Evolutionary conservation across 2,888 invertebrate genomes (phyloP), one percentile per base, ranked within the genome.

Genomic region (Chydorus sphaericus): DNA sequence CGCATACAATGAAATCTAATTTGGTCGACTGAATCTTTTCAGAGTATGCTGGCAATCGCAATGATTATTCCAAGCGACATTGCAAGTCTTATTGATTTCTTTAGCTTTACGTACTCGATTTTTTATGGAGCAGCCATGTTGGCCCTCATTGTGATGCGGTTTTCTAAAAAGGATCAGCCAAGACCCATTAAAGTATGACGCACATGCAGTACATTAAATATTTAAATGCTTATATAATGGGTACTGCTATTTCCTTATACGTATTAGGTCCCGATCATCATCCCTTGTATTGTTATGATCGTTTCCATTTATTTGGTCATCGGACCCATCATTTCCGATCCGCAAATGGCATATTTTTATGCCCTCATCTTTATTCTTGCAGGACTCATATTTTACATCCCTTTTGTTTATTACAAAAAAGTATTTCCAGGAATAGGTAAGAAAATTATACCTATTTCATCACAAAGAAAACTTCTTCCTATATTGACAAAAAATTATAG

Each of bases 71-170:
- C 91, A 62, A 92, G 92, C 59, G 91, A 91, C 64, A 92, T 94
- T 64, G 88, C 87, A 70, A 88, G 88, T 49, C 75, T 96, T 67
- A 94, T 96, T 66, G 93, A 93, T 71, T 94, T 94, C 80, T 94
- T 96, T 77, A 93, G 92, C 67, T 96, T 94, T 73, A 91, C 93
- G 54, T 93, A 92, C 39, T 94, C 94, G 94, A 88, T 94, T 66
- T 94, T 94, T 74, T 96, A 94, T 70, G 94, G 94, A 28, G 88
- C 89, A 63, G 81, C 93, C 50, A 93, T 94, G 91, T 70, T 90
- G 61, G 90, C 93, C 8, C 77, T 96, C 56, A 81, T 96, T 65
- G 86, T 92, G 58, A 87, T 94, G 85, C 77, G 94, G 67, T 81
- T 77, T 68, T 93, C 91, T 62, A 85, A 87, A 72, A 89, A 89